Conservation (phyloP, 2,113 vertebrate species). For the Vulpes vulpes region DNA sequence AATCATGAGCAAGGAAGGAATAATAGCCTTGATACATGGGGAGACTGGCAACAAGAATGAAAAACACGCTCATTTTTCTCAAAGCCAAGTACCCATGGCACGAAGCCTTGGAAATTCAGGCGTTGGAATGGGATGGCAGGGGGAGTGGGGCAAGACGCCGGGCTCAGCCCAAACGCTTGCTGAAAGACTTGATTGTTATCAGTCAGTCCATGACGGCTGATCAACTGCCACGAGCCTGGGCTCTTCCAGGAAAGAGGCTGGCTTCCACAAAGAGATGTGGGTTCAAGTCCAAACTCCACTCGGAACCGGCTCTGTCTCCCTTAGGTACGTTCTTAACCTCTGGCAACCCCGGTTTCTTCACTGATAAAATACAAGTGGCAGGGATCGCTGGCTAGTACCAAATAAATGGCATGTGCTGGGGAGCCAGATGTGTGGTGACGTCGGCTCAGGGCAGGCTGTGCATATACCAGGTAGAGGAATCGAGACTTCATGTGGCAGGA, state of each 20-base stretch:
- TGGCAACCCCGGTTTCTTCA: background rate
- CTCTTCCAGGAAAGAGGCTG: background rate
- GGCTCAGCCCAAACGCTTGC: background rate
- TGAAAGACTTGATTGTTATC: background rate
- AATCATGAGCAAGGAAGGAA: background rate
- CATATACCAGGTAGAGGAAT: background rate
- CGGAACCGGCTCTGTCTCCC: background rate
- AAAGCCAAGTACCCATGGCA: constrained; percentile 36
- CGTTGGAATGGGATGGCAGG: background rate
- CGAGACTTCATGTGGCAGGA: background rate
- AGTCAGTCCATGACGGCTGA: background rate
- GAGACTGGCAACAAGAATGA: background rate
- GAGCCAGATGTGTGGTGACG: rapidly evolving
- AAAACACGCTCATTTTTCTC: background rate
- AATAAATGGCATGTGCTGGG: rapidly evolving
- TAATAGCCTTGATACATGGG: background rate
- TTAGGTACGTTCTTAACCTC: background rate
- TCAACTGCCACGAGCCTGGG: too few species aligned
- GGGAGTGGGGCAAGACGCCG: background rate
- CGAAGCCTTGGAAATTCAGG: background rate
- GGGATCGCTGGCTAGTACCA: rapidly evolving
- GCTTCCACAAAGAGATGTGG: background rate
- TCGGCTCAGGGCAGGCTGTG: background rate
- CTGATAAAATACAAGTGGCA: background rate
- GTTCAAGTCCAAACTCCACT: background rate